A percentile compares a stretch with the other conserved stretches of the same genome.
Evolutionary conservation across 2,797 vertebrate genomes (phyloP).

Genomic region (Brotula barbata): DNA sequence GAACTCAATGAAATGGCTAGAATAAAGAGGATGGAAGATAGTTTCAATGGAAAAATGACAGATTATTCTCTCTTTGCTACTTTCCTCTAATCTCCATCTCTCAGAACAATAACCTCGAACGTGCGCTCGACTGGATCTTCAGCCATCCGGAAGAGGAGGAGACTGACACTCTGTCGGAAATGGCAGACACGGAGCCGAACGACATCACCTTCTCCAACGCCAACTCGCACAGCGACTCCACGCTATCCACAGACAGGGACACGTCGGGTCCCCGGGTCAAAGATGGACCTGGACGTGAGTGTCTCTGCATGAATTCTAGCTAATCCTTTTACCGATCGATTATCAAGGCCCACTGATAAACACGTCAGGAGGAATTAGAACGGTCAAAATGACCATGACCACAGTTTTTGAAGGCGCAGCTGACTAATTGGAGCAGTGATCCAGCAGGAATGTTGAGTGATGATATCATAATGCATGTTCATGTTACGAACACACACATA

Average conservation of each 20-base stretch:
- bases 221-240: conserved; percentile 85
- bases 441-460: background rate
- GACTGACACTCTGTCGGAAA: conserved; percentile 81
- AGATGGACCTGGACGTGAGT: conserved; percentile 97
- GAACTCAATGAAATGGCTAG: no score
- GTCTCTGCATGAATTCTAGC: background rate
- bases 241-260: conserved; percentile 86
- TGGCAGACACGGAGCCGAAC: conserved; percentile 84
- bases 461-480: background rate
- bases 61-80: no score
- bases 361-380: background rate
- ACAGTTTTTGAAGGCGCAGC: background rate
- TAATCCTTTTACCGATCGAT: background rate
- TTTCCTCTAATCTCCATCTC: conserved; percentile 17
- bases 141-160: conserved; percentile 92
- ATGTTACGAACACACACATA: background rate
- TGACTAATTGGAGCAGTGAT: background rate
- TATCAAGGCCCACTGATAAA: background rate
- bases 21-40: no score
- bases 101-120: conserved; percentile 95
- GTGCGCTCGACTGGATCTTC: conserved; percentile 97
- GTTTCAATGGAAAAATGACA: no score
- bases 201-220: conserved; percentile 80
- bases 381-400: background rate
- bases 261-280: conserved; percentile 86